These are phyloP conservation scores for Gibbula magus DNA, from an alignment of 2,888 invertebrate species.

Conservation along the genomic window DNA sequence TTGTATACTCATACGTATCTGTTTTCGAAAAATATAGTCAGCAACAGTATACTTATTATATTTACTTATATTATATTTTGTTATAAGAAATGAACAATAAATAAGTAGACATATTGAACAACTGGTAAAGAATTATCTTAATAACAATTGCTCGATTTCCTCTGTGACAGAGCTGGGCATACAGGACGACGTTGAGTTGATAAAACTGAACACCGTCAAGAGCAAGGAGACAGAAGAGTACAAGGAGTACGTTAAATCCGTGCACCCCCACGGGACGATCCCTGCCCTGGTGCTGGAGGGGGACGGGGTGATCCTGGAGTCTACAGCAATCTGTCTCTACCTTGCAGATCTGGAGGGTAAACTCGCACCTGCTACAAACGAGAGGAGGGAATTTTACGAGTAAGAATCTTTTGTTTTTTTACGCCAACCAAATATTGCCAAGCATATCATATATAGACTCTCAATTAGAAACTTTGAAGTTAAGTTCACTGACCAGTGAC, in stretches of 20 bases:
- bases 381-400: neutral
- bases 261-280: conserved; percentile 54
- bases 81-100: no score
- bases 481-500: no score
- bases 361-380: conserved; percentile 41
- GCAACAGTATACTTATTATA: no score
- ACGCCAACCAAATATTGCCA: no score
- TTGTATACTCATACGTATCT: no score
- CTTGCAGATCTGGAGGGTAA: conserved; percentile 57
- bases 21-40: no score
- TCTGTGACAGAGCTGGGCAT: conserved; percentile 52
- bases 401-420: no score
- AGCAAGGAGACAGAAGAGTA: conserved; percentile 33
- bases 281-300: conserved; percentile 60
- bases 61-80: no score
- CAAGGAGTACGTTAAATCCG: conserved; percentile 37
- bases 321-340: conserved; percentile 66
- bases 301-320: conserved; percentile 56
- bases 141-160: neutral
- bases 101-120: no score
- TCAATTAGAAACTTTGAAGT: no score
- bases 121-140: no score
- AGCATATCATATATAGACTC: no score
- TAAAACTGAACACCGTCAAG: conserved; percentile 32
- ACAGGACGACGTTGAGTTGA: conserved; percentile 41